A percentile compares a stretch with the other conserved stretches of the same genome.
phyloP scores from a whole-genome alignment of 2,888 invertebrate genomes.

The Sturmia bella region DNA sequence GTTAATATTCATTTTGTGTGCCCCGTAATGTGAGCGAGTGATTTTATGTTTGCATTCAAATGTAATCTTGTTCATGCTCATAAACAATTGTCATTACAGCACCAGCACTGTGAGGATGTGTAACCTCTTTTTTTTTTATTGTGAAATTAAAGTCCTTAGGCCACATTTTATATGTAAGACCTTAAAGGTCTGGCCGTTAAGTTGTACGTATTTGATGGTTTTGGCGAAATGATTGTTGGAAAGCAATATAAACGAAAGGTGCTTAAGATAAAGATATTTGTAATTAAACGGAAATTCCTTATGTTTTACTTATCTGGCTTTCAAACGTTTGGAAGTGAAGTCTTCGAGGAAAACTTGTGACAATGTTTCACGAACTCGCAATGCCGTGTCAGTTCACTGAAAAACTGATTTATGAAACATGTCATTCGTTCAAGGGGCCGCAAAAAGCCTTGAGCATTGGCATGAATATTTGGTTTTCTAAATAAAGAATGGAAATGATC shows the following conservation, averaged over 20 bases:
- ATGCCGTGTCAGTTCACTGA: too few relatives aligned
- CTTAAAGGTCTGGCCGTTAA: neutral
- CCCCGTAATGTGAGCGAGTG: conserved; percentile 36
- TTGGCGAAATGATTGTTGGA: neutral
- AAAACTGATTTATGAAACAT: too few relatives aligned
- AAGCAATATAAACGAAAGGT: neutral
- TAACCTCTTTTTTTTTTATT: neutral
- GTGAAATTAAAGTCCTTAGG: conserved; percentile 23
- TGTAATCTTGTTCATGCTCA: conserved; percentile 1
- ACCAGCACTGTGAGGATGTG: conserved; percentile 22
- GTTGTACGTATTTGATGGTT: neutral
- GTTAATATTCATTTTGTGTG: conserved; percentile 38
- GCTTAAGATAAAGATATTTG: too few relatives aligned
- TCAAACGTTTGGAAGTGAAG: too few relatives aligned
- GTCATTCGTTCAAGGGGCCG: too few relatives aligned
- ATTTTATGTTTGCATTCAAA: conserved; percentile 18
- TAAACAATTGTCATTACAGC: conserved; percentile 46
- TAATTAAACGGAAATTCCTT: too few relatives aligned
- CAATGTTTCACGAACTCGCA: too few relatives aligned
- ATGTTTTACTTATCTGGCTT: too few relatives aligned
- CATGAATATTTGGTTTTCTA: too few relatives aligned
- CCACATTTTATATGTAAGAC: conserved; percentile 13
- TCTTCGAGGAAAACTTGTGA: too few relatives aligned
- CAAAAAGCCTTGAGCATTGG: too few relatives aligned
- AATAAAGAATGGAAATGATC: too few relatives aligned